Evolutionary conservation across 2,797 vertebrate genomes (phyloP), one percentile per base, ranked within the genome.

Genomic region (Liasis olivaceus): DNA sequence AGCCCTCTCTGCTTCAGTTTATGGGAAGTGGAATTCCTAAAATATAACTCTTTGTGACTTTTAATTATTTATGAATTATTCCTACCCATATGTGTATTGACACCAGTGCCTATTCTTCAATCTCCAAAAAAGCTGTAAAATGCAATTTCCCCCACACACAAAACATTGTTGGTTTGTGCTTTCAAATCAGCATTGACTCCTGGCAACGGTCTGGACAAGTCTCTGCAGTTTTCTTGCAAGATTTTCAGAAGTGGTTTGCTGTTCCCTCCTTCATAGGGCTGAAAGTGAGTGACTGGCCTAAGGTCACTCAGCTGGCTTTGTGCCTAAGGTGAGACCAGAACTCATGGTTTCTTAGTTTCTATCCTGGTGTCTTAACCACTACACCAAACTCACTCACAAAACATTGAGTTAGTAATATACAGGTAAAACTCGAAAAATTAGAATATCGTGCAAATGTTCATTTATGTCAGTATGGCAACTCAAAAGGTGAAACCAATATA

Each of bases 91-190:
- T 90, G 81, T 42, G 9, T 86, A 86, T 8, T 86, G 31, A 51
- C 81, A 60, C 62, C 85, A 90, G 8, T 87, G 89, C 66, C 58
- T 90, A 69, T 56, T 51, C 58, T 64, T 87, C 63, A 90, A 93
- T 81, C 66, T 90, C 47, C 62, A 63, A 20, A 63, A 66, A 87
- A 36, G 51, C 66, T 81, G 60, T 88, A 88, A 90, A 90, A 59
- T 24, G 87, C 58, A 93, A 58, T n/a, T 77, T 95, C 42, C 11
- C 20, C 28, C 4, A 51, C 26, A 17, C 36, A 22, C 22, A 81
- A 77, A 47, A 47, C 42, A 24, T 24, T 81, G 72, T 81, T 81
- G 47, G 72, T 81, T 81, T 81, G 36, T 81, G 3, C 20, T 81
- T 81, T 47, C 72, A 81, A 81, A 81, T 47, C 47, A 81, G 9